These are phyloP conservation scores for Oncorhynchus keta DNA, from an alignment of 2,113 vertebrate species.

Conservation along the genomic window DNA sequence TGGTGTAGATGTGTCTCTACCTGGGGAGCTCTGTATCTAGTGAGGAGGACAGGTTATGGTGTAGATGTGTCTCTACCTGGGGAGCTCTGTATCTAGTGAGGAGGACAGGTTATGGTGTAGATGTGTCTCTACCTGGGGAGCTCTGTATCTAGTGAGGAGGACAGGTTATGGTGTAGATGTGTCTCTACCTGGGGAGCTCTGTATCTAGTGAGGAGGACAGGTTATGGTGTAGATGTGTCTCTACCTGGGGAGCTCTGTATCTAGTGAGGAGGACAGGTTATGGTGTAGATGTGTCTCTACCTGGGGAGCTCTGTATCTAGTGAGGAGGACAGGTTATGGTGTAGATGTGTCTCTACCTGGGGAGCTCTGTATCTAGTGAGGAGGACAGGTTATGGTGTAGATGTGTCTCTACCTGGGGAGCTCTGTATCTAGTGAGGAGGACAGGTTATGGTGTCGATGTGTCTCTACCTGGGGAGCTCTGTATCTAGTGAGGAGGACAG, in stretches of 20 bases:
- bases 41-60: conserved; percentile 39
- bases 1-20: background rate
- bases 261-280: conserved; percentile 90
- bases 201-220: conserved; percentile 92
- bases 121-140: conserved; percentile 83
- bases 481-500: too few relatives aligned
- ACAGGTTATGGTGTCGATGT: conserved; percentile 70
- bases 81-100: conserved; percentile 85
- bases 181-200: conserved; percentile 91
- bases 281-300: conserved; percentile 54
- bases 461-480: conserved; percentile 88
- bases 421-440: conserved; percentile 89
- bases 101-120: conserved; percentile 68
- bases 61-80: conserved; percentile 79
- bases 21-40: background rate
- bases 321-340: too few relatives aligned
- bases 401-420: conserved; percentile 83
- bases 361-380: conserved; percentile 82
- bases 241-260: conserved; percentile 96
- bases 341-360: conserved; percentile 79
- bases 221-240: conserved; percentile 61
- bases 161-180: conserved; percentile 70
- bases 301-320: conserved; percentile 86
- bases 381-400: conserved; percentile 69
- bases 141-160: conserved; percentile 92